Conservation (phyloP, 2,888 invertebrate species). For the Toxonevra muliebris region DNA sequence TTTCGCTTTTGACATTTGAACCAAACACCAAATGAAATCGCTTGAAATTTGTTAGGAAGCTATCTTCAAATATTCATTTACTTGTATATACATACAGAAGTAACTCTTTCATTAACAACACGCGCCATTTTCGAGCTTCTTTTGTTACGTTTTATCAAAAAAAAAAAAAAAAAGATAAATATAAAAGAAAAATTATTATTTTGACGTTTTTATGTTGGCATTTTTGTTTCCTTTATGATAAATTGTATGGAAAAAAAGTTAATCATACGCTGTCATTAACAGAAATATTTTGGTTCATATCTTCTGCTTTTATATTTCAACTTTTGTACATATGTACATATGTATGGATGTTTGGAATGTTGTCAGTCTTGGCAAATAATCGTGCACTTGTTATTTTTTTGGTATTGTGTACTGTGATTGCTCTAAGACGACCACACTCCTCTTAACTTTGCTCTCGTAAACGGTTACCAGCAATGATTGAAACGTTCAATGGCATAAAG, state of each 20-base stretch:
- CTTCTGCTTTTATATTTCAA: too few species aligned
- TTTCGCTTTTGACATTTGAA: conserved; percentile 19
- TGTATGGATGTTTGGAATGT: too few species aligned
- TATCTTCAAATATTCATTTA: too few species aligned
- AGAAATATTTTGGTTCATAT: background rate
- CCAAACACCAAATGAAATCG: conserved; percentile 8
- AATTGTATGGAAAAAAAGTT: background rate
- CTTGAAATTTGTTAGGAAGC: background rate
- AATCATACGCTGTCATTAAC: background rate
- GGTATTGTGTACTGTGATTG: too few species aligned
- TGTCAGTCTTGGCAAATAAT: too few species aligned
- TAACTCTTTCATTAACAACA: conserved; percentile 23
- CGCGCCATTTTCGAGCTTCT: conserved; percentile 18
- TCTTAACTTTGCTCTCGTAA: too few species aligned
- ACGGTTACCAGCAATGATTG: too few species aligned
- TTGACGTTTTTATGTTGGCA: conserved; percentile 6
- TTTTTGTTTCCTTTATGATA: conserved; percentile 5
- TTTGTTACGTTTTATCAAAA: conserved; percentile 8
- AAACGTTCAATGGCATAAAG: too few species aligned
- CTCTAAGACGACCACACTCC: too few species aligned
- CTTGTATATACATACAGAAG: background rate
- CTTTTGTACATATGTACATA: too few species aligned
- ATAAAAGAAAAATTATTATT: conserved; percentile 8
- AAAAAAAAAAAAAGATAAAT: background rate
- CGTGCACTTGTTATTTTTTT: too few species aligned